phyloP scores from a whole-genome alignment of 1,140 invertebrate species.

The Radopholus similis region DNA sequence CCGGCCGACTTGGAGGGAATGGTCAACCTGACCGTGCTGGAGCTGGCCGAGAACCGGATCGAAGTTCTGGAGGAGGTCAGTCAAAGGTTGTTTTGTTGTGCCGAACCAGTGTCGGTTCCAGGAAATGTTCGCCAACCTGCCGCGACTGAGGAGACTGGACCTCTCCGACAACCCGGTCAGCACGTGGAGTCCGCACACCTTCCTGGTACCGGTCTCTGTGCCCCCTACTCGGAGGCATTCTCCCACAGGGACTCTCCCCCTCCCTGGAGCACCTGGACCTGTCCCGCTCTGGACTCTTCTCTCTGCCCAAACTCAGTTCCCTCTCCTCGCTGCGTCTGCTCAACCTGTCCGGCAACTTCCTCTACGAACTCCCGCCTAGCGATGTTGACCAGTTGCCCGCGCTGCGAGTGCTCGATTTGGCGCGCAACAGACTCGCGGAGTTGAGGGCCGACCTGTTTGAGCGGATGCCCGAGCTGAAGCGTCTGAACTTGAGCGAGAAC shows the following conservation, averaged over 20 bases:
- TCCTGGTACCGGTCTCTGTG: slow-evolving; percentile 18
- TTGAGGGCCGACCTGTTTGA: slow-evolving; percentile 10
- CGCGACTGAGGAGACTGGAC: slow-evolving; percentile 31
- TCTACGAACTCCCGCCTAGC: slow-evolving; percentile 1
- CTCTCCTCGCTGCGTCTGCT: not conserved
- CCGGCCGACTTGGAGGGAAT: slow-evolving; percentile 25
- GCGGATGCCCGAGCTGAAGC: slow-evolving; percentile 9
- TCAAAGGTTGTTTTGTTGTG: not conserved
- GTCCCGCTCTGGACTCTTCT: slow-evolving; percentile 41
- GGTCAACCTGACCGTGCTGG: slow-evolving; percentile 18
- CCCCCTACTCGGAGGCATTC: not conserved
- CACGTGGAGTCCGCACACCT: slow-evolving; percentile 39
- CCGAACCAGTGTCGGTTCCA: not conserved
- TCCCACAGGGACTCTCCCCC: slow-evolving; percentile 30
- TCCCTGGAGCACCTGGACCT: slow-evolving; percentile 29
- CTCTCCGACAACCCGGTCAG: slow-evolving; percentile 38
- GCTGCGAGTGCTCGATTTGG: slow-evolving; percentile 1
- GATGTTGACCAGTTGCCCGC: not conserved
- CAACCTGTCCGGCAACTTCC: slow-evolving; percentile 4
- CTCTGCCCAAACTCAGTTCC: slow-evolving; percentile 29
- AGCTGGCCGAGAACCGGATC: slow-evolving; percentile 35
- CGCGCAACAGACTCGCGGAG: slow-evolving; percentile 9
- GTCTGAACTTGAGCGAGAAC: slow-evolving; percentile 38
- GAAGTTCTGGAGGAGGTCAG: slow-evolving; percentile 40
- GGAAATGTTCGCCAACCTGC: slow-evolving; percentile 22